Conservation (phyloP, 92 coral and sea anemone genomes). For the Umimayanthus kanabou region DNA sequence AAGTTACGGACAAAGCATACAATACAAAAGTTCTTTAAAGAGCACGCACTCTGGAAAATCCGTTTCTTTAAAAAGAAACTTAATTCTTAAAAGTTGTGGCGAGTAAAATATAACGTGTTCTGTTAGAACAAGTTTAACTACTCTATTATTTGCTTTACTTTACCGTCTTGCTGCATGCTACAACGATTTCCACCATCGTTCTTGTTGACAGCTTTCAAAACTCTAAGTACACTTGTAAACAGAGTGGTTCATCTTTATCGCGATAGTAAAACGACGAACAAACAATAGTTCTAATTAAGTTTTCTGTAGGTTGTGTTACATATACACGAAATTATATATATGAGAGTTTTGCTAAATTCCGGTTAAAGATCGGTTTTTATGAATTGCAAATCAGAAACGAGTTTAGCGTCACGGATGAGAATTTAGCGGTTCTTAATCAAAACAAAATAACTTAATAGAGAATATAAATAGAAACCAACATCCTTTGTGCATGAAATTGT, state of each 20-base stretch:
- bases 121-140: too few relatives aligned
- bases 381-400: neutral
- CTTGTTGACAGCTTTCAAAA: neutral
- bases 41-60: too few relatives aligned
- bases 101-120: too few relatives aligned
- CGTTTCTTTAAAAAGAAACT: too few relatives aligned
- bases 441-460: neutral
- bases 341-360: neutral
- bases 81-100: too few relatives aligned
- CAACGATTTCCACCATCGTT: slow-evolving; percentile 5
- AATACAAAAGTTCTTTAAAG: too few relatives aligned
- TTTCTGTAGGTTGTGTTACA: too few relatives aligned
- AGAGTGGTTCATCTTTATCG: neutral
- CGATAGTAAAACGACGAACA: neutral
- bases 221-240: neutral
- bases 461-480: neutral
- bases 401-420: neutral
- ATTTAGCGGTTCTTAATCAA: neutral
- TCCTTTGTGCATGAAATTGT: too few relatives aligned
- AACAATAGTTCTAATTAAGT: too few relatives aligned
- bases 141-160: neutral
- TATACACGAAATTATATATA: too few relatives aligned
- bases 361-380: neutral
- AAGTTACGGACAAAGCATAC: too few relatives aligned
- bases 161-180: neutral